Percentiles rank a stretch among this genome's conserved stretches.
These are phyloP conservation scores for Epicampocera succincta DNA, from an alignment of 2,888 invertebrate genomes.

Conservation along the genomic window DNA sequence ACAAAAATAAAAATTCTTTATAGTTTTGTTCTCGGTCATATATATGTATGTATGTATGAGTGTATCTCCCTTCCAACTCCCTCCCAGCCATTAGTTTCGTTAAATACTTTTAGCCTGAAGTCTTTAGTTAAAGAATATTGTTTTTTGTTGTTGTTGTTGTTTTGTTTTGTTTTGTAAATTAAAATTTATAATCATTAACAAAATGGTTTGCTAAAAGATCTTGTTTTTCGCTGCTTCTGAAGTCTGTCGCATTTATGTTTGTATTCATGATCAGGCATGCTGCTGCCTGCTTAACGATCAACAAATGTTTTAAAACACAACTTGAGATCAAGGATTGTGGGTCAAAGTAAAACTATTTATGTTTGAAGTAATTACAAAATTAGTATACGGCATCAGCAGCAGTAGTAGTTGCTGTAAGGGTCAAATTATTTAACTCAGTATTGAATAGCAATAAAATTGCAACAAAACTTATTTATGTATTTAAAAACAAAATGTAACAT, in stretches of 20 bases:
- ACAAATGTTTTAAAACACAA: slow-evolving; percentile 49
- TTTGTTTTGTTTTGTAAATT: slow-evolving; percentile 45
- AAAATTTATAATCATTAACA: slow-evolving; percentile 64
- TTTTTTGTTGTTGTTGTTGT: slow-evolving; percentile 8
- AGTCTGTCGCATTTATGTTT: slow-evolving; percentile 26
- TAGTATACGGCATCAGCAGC: slow-evolving; percentile 26
- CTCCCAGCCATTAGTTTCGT: slow-evolving; percentile 51
- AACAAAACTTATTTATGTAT: neutral
- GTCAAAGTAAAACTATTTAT: slow-evolving; percentile 69
- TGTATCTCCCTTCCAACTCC: slow-evolving; percentile 40
- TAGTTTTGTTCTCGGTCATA: slow-evolving; percentile 40
- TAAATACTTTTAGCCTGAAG: slow-evolving; percentile 61
- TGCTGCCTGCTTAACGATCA: slow-evolving; percentile 17
- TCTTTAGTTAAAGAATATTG: slow-evolving; percentile 63
- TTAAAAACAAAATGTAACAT: neutral
- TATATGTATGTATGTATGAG: slow-evolving; percentile 15
- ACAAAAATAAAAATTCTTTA: slow-evolving; percentile 17
- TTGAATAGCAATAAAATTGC: slow-evolving; percentile 11
- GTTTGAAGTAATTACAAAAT: slow-evolving; percentile 60
- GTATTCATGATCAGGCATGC: slow-evolving; percentile 30
- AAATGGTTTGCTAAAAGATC: slow-evolving; percentile 63
- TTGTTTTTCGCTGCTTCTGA: slow-evolving; percentile 30
- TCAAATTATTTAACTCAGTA: slow-evolving; percentile 45
- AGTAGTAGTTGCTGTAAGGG: slow-evolving; percentile 42
- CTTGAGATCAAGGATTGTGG: slow-evolving; percentile 70